These are phyloP conservation scores for Peromyscus maniculatus DNA, from an alignment of 2,113 vertebrate genomes.

Conservation along the genomic window DNA sequence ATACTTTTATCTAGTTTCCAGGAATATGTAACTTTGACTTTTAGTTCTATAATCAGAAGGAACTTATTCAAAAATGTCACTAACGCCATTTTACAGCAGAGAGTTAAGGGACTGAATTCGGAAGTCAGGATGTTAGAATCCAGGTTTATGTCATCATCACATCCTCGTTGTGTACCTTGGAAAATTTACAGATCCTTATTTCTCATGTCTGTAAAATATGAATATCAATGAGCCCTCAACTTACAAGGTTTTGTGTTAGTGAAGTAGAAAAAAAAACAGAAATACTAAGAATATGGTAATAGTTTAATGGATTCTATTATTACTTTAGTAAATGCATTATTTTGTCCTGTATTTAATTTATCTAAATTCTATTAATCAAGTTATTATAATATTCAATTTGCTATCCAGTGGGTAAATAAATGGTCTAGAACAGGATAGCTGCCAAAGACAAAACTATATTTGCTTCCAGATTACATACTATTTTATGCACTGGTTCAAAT, in stretches of 20 bases:
- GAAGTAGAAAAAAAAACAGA: neutral
- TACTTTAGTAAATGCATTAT: neutral
- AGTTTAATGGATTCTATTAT: conserved; percentile 7
- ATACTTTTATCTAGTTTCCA: neutral
- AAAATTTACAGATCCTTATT: conserved; percentile 1
- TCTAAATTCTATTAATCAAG: neutral
- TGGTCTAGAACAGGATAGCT: neutral
- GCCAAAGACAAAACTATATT: neutral
- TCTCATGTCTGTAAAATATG: neutral
- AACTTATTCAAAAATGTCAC: neutral
- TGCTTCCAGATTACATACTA: neutral
- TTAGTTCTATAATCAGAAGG: neutral
- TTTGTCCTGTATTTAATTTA: neutral
- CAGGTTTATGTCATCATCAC: neutral
- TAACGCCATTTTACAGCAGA: neutral
- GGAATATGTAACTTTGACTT: neutral
- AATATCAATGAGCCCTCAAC: neutral
- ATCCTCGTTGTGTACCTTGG: neutral
- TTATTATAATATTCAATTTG: neutral
- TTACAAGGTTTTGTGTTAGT: neutral
- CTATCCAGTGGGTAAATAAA: neutral
- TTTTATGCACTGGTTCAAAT: neutral
- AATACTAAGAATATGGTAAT: neutral
- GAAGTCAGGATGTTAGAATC: neutral
- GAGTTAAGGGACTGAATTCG: neutral